Percentiles rank a stretch among this genome's conserved stretches.
Conservation (phyloP, 64 coral and sea anemone genomes). For the Catalaphyllia jardinei region DNA sequence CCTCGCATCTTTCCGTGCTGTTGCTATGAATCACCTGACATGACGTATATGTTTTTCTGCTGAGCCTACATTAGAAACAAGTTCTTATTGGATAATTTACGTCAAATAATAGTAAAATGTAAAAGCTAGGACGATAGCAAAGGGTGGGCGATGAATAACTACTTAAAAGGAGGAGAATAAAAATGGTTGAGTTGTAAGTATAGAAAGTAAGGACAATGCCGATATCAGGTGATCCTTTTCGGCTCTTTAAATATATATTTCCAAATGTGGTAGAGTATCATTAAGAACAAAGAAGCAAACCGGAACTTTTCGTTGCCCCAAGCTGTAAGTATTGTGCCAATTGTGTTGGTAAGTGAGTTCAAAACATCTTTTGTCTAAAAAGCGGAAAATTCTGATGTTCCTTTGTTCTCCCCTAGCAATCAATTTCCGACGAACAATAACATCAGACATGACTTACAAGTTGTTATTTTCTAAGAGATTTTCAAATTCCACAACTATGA, state of each 20-base stretch:
- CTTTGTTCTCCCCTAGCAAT: not conserved
- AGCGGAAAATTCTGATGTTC: conserved; percentile 6
- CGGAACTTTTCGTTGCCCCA: conserved; percentile 28
- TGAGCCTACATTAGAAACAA: no score
- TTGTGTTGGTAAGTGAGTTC: not conserved
- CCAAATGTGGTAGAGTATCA: not conserved
- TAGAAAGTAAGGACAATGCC: not conserved
- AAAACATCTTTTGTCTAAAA: conserved; percentile 6
- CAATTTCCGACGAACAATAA: not conserved
- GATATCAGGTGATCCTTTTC: not conserved
- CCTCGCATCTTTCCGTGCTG: no score
- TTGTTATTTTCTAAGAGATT: not conserved
- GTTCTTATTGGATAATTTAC: no score
- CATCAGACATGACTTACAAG: not conserved
- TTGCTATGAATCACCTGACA: no score
- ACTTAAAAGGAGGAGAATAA: not conserved
- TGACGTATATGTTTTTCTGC: no score
- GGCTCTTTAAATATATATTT: not conserved
- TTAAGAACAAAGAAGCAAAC: not conserved
- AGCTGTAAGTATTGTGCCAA: conserved; percentile 5
- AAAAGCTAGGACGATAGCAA: no score
- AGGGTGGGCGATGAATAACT: no score
- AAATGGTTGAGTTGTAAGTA: not conserved
- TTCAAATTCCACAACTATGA: not conserved
- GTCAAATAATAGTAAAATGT: no score